Conservation (phyloP, 2,797 vertebrate genomes). For the Cirrhinus molitorella region DNA sequence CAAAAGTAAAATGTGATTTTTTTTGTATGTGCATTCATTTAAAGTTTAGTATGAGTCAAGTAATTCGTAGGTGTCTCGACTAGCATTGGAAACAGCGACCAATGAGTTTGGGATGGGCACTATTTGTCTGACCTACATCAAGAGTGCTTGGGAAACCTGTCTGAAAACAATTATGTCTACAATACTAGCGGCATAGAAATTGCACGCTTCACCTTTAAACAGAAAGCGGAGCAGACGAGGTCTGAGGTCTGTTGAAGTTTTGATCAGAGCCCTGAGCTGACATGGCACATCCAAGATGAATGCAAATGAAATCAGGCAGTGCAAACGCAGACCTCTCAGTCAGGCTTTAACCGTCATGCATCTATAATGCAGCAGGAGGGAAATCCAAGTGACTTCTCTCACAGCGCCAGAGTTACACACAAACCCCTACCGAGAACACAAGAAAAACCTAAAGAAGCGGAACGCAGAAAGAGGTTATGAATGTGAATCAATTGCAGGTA, state of each 20-base stretch:
- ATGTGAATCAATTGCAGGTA: background rate
- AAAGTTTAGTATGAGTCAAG: background rate
- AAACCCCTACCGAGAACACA: background rate
- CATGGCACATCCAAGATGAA: slow-evolving; percentile 60
- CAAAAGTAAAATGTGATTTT: background rate
- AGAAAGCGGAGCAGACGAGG: slow-evolving; percentile 64
- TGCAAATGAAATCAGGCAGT: slow-evolving; percentile 71
- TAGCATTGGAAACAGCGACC: background rate
- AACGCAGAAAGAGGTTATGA: background rate
- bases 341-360: slow-evolving; percentile 50
- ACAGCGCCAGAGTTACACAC: background rate
- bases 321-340: slow-evolving; percentile 58
- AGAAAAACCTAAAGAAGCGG: background rate
- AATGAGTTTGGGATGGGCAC: background rate
- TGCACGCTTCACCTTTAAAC: background rate
- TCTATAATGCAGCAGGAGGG: slow-evolving; percentile 65
- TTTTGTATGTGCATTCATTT: background rate
- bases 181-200: background rate
- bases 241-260: slow-evolving; percentile 68
- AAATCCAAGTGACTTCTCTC: slow-evolving; percentile 19
- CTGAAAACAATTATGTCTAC: background rate
- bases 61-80: background rate
- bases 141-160: background rate
- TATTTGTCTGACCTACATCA: background rate
- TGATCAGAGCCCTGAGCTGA: slow-evolving; percentile 68